Base-by-base conservation (phyloP, 2,888 invertebrate species). In the Tyria jacobaeae region DNA sequence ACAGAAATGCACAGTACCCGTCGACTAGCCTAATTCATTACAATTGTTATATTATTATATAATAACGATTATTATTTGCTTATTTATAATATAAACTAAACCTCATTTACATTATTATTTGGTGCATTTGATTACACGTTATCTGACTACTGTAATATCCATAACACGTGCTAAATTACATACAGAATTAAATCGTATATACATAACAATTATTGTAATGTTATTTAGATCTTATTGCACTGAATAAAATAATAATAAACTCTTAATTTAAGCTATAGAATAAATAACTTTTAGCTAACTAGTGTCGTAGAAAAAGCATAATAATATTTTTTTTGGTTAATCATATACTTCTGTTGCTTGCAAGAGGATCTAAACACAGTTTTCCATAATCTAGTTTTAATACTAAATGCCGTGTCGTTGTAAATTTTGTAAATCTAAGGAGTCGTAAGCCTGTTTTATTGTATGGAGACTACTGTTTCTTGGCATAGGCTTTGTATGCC, bases 401-500 rank as follows among this genome's bases (percentile, higher is more conserved):
- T 70, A 48, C 64, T 71, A 73, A 78, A 80, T 82, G 86, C 85
- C 81, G 79, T 70, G 88, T 87, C 85, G 88, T 88, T 85, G 86
- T 87, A 83, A 80, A 80, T 85, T 83, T 76, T 76, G 76, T 76
- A 75, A 78, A 83, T 82, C 69, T 86, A 88, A 84, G 77, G 90
- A 91, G 91, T 92, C 92, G 90, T 89, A 89, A 88, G 83, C 76
- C 60, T 68, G 60, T 53, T 76, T 64, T 79, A 55, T 73, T 56
- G 37, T 64, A 64, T 67, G 70, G 64, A 66, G 72, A 68, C 62
- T 90, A 91, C 75, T 92, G 92, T 65, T 89, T 87, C 70, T 87
- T 85, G 48, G 90, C 88, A 72, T 95, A 94, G 50, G 95, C 95
- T 72, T 94, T 94, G 79, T 95, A 96, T 25, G 95, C 95, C 79